Base-by-base conservation (phyloP, 2,113 vertebrate species). In the Brachyhypopomus occidentalis region DNA sequence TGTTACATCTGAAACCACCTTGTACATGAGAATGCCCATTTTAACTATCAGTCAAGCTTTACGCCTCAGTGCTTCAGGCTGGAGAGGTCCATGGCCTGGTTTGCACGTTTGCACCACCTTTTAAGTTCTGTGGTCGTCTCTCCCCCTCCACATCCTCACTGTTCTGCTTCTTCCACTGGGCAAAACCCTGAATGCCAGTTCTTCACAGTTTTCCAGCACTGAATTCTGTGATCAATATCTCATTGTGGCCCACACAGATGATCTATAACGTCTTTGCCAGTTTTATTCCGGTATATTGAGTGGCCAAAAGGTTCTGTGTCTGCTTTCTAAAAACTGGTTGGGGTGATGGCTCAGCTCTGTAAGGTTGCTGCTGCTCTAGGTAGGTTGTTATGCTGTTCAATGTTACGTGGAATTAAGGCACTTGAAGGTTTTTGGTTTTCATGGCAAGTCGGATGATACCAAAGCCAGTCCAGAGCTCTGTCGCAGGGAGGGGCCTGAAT, bases 391-490 rank as follows among this genome's bases (percentile, higher is more conserved):
- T 75, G 62, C 59, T 85, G 70, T 83, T 88, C 60, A 85, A 67
- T 79, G 62, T 66, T 85, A 19, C 52, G 86, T 72, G 81, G 59
- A 73, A 81, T 79, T 98, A 99, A 99, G 98, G 98, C 98, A 99
- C 98, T 97, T 96, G 81, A 94, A 95, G 91, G 89, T 94, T 95
- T 98, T 98, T 98, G 96, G 96, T 97, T 95, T 97, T 98, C 95
- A 99, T 91, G 97, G 98, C 92, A 98, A 95, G 93, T 99, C 98
- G 67, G 97, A 96, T 93, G 97, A 97, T 92, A 99, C 96, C 90
- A 98, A 94, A 92, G 98, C 97, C 91, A 99, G 93, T 91, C 97
- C 97, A 84, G 98, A 97, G 94, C 96, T 96, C 92, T 97, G 98
- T 91, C 97, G 96, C 87, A 98, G 94, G 84, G 97, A 93, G 62